Evolutionary conservation across 1,140 invertebrate species (phyloP), one percentile per base, ranked within the genome.

Genomic region (Brachionus paranguensis): DNA sequence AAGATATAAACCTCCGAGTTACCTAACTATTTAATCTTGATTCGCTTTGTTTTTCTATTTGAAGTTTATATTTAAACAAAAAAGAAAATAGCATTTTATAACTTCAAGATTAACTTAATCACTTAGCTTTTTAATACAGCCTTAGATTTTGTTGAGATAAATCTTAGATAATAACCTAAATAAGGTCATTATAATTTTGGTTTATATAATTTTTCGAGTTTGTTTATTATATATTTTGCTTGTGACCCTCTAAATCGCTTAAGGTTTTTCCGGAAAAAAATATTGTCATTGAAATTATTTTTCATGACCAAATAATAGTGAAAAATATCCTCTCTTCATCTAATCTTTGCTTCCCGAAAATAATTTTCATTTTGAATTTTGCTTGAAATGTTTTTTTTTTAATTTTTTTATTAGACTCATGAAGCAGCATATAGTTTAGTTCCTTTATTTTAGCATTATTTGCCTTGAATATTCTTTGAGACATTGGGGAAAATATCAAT

Each of bases 111-210:
- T 76, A 76, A 76, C 72, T 76, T 76, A 76, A 76, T 76, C 72
- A 76, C 72, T 76, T 76, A 76, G 72, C 72, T 76, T 50, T 50
- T 27, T 50, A 76, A 76, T 50, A 76, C 41, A 76, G 45, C 41
- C 41, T 50, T 76, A 76, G 41, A 43, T 20, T 74, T 43, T 60
- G 53, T 76, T 24, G 20, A 50, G 10, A 76, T 76, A 76, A 76
- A 76, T 76, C 72, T 76, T 76, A 76, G 72, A 76, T 76, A 76
- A 76, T 76, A 76, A 76, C 72, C 72, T 50, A 76, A 76, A 76
- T 76, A 76, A 76, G 72, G 72, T 76, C 72, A 37, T 76, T 76
- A 50, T 50, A 20, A 76, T 50, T 76, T 76, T 47, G 33, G 72
- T 76, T 76, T 76, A 76, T 76, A 76, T 76, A 76, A 76, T 74